Base-by-base conservation (phyloP, 2,888 invertebrate species). In the Noctua comes region DNA sequence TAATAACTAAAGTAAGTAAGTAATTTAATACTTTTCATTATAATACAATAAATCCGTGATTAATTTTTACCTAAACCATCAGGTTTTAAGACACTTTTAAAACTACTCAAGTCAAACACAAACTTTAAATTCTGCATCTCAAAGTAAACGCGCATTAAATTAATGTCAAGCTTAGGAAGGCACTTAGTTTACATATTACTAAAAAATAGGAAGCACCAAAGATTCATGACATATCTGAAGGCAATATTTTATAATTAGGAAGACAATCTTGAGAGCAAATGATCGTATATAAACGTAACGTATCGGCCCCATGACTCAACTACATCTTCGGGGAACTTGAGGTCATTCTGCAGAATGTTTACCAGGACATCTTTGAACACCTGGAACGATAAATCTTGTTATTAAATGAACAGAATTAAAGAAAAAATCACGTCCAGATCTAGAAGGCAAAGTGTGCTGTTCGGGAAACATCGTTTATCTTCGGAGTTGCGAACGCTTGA, bases 281-380 rank as follows among this genome's bases (percentile, higher is more conserved):
- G 90, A 65, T 90, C 89, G 80, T 94, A 95, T 79, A 94, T 93
- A 85, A 95, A 95, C 16, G 88, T 90, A 1, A 95, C 84, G 66
- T 93, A 92, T 79, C 88, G 90, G 1, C 83, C 90, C 95, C 95
- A 95, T 1, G 95, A 92, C 7, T 74, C 83, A 51, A 94, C 77
- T 1, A 90, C 89, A 0, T 85, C 76, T 24, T 91, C 87, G 27
- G 90, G 85, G 10, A 93, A 83, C 57, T 93, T 91, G 7, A 95
- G 78, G 11, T 93, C 93, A 57, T 93, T 91, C 40, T 88, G 85
- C 48, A 95, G 89, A 83, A 94, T 88, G 21, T 91, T 89, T 13
- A 93, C 90, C 66, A 95, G 73, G 6, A 94, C 91, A 10, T 88
- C 89, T 88, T 93, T 95, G 64, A 95, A 87, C n/a, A 91, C 91